These are phyloP conservation scores for Scartelaos histophorus DNA, from an alignment of 2,113 vertebrate species.

Conservation along the genomic window DNA sequence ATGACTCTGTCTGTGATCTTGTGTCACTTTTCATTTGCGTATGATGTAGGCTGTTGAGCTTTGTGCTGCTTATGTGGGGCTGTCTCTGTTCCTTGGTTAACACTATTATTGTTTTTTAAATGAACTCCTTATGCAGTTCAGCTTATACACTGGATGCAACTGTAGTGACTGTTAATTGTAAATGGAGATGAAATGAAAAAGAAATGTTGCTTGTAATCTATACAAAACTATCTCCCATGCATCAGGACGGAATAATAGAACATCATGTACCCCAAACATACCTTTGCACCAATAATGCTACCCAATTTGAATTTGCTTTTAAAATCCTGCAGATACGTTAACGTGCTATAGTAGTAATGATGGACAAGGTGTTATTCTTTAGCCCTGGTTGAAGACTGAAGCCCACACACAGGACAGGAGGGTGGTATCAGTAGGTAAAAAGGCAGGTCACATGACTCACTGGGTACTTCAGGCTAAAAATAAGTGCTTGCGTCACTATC, in stretches of 20 bases:
- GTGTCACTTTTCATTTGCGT: slow-evolving; percentile 60
- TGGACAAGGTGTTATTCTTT: not conserved
- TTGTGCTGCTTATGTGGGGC: not conserved
- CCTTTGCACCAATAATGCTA: not conserved
- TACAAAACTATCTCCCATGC: not conserved
- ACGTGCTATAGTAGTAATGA: not conserved
- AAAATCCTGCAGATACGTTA: not conserved
- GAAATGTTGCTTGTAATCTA: not conserved
- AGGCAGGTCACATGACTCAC: slow-evolving; percentile 70
- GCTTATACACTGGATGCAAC: not conserved
- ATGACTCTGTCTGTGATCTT: slow-evolving; percentile 49
- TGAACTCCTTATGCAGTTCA: not conserved
- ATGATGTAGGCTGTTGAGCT: slow-evolving; percentile 19
- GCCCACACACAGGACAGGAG: slow-evolving; percentile 35
- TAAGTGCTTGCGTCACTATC: slow-evolving; percentile 62
- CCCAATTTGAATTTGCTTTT: not conserved
- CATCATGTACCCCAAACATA: not conserved
- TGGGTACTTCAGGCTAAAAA: slow-evolving; percentile 69
- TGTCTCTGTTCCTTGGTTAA: no score
- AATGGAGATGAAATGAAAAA: no score
- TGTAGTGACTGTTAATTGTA: no score
- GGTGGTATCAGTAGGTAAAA: slow-evolving; percentile 39
- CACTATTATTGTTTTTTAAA: not conserved
- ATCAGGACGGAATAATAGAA: not conserved
- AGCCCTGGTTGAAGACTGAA: slow-evolving; percentile 6